Evolutionary conservation across 1,140 invertebrate species (phyloP).

Genomic region (Aphis gossypii): DNA sequence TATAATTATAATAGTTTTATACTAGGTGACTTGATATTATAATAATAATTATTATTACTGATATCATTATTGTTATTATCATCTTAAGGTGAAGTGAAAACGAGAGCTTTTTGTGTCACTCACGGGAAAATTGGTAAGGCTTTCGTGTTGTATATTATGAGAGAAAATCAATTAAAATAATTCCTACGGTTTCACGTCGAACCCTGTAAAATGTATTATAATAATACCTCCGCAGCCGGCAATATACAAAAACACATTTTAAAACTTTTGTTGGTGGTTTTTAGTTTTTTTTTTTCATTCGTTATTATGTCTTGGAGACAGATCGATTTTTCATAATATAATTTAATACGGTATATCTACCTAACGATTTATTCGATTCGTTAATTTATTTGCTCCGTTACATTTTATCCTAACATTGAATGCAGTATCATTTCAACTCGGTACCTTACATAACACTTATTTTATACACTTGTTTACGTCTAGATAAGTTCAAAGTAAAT

Average conservation of each 20-base stretch:
- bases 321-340: slow-evolving; percentile 3
- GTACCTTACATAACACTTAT: background rate
- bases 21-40: background rate
- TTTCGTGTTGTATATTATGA: background rate
- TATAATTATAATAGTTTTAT: background rate
- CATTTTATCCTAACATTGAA: no score
- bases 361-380: background rate
- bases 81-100: background rate
- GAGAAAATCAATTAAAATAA: slow-evolving; percentile 25
- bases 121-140: background rate
- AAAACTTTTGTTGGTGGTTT: background rate
- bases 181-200: slow-evolving; percentile 10
- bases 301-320: background rate
- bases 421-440: background rate
- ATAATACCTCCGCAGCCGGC: background rate
- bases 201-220: background rate
- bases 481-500: no score
- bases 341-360: background rate
- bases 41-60: background rate
- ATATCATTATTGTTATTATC: background rate
- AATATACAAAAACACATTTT: background rate
- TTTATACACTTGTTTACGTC: background rate
- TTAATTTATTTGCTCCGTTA: background rate
- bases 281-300: background rate
- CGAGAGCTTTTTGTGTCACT: background rate